phyloP scores from a whole-genome alignment of 2,888 invertebrate species.

The Meandrusa payeni region DNA sequence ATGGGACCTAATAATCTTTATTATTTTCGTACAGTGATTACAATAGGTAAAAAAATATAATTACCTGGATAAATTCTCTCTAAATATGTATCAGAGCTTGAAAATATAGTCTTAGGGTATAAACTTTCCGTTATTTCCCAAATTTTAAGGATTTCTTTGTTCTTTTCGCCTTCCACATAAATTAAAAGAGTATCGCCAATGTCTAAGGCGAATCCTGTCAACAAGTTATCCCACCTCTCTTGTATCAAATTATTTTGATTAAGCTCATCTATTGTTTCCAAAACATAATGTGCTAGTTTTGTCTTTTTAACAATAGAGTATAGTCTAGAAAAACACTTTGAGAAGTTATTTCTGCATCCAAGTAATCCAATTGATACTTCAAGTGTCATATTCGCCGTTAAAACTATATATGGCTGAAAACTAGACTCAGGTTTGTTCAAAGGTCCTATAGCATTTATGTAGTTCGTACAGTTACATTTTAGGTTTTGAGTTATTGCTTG shows the following conservation, averaged over 20 bases:
- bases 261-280: slow-evolving; percentile 44
- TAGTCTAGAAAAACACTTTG: slow-evolving; percentile 51
- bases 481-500: slow-evolving; percentile 30
- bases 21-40: too few species aligned
- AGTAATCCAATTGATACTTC: slow-evolving; percentile 60
- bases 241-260: slow-evolving; percentile 40
- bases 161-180: slow-evolving; percentile 58
- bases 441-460: slow-evolving; percentile 51
- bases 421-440: slow-evolving; percentile 38
- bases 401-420: slow-evolving; percentile 45
- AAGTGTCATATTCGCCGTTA: slow-evolving; percentile 62
- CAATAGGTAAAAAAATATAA: too few species aligned
- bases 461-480: slow-evolving; percentile 61
- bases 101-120: slow-evolving; percentile 53
- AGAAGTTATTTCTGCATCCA: slow-evolving; percentile 50
- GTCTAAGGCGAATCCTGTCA: slow-evolving; percentile 66
- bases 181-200: slow-evolving; percentile 49
- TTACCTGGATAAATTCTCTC: slow-evolving; percentile 58
- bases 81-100: slow-evolving; percentile 48
- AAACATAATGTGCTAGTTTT: slow-evolving; percentile 37
- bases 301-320: slow-evolving; percentile 44
- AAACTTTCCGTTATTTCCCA: slow-evolving; percentile 57
- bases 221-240: slow-evolving; percentile 33
- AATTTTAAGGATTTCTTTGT: slow-evolving; percentile 52
- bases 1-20: too few species aligned